Percentiles rank a stretch among this genome's conserved stretches.
These are phyloP conservation scores for Coleophora deauratella DNA, from an alignment of 2,888 invertebrate genomes.

Conservation along the genomic window DNA sequence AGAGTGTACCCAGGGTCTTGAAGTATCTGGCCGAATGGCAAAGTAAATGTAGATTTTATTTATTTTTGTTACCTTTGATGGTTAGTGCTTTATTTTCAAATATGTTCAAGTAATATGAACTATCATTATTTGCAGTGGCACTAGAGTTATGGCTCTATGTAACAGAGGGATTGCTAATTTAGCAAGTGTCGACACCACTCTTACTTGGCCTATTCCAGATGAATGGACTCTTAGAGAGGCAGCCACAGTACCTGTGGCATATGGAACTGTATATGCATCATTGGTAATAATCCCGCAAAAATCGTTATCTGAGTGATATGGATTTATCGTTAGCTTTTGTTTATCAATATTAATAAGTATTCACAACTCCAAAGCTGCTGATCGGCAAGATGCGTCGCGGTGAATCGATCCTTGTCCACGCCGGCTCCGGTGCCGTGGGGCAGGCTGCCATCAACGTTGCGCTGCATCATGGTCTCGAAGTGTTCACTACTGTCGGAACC, in stretches of 20 bases:
- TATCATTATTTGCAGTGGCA: constrained; percentile 63
- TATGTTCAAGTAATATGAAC: constrained; percentile 1
- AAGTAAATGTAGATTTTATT: not conserved
- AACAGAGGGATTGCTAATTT: constrained; percentile 74
- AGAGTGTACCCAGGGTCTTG: no score
- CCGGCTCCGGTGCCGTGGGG: constrained; percentile 96
- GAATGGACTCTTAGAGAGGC: constrained; percentile 83
- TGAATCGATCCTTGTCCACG: constrained; percentile 92
- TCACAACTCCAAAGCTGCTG: constrained; percentile 55
- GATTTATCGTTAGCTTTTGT: no score
- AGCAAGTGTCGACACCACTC: constrained; percentile 67
- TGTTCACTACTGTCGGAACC: constrained; percentile 95
- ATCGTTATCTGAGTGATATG: no score
- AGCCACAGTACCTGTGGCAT: constrained; percentile 86
- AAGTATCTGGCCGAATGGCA: no score
- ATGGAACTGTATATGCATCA: constrained; percentile 77
- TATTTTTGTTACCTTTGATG: not conserved
- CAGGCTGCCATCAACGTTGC: constrained; percentile 98
- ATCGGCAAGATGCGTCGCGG: constrained; percentile 85
- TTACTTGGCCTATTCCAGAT: constrained; percentile 81
- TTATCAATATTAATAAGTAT: constrained; percentile 22
- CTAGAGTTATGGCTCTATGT: constrained; percentile 80
- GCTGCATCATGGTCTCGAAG: constrained; percentile 88
- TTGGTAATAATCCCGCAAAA: constrained; percentile 69
- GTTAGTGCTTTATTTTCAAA: not conserved